A percentile compares a stretch with the other conserved stretches of the same genome.
phyloP scores from a whole-genome alignment of 1,140 invertebrate species.

The Tribolium castaneum region DNA sequence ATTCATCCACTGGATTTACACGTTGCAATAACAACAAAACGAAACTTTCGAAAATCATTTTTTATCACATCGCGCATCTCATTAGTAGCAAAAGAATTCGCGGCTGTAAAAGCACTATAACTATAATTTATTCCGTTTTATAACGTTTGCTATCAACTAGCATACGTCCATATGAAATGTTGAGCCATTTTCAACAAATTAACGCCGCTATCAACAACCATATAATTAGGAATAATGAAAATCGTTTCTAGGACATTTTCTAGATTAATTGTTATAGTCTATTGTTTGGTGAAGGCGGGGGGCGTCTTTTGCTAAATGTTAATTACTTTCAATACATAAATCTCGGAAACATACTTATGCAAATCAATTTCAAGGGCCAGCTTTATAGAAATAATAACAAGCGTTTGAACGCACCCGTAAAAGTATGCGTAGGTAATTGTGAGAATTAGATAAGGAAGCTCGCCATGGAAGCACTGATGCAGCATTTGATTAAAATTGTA shows the following conservation, averaged over 20 bases:
- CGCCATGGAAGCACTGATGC: slow-evolving; percentile 26
- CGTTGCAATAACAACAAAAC: too few species aligned
- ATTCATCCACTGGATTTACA: background rate
- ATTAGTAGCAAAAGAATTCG: too few species aligned
- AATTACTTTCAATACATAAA: slow-evolving; percentile 18
- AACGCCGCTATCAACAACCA: background rate
- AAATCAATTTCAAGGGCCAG: slow-evolving; percentile 10
- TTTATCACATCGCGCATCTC: too few species aligned
- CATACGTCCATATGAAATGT: background rate
- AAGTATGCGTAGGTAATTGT: slow-evolving; percentile 34
- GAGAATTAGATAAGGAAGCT: slow-evolving; percentile 28
- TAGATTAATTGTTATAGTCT: slow-evolving; percentile 9
- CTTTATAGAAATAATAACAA: background rate
- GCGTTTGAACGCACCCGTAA: slow-evolving; percentile 10
- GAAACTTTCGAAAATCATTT: too few species aligned
- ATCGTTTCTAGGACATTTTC: background rate
- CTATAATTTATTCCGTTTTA: background rate
- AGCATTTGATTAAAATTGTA: slow-evolving; percentile 30
- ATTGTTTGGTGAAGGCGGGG: slow-evolving; percentile 13
- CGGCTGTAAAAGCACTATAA: background rate
- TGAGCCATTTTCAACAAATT: slow-evolving; percentile 1
- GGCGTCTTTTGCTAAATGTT: background rate
- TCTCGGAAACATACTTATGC: slow-evolving; percentile 1
- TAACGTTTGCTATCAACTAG: background rate
- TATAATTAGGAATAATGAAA: background rate